Evolutionary conservation across 2,888 invertebrate species (phyloP).

Genomic region (Coelinius sp.): DNA sequence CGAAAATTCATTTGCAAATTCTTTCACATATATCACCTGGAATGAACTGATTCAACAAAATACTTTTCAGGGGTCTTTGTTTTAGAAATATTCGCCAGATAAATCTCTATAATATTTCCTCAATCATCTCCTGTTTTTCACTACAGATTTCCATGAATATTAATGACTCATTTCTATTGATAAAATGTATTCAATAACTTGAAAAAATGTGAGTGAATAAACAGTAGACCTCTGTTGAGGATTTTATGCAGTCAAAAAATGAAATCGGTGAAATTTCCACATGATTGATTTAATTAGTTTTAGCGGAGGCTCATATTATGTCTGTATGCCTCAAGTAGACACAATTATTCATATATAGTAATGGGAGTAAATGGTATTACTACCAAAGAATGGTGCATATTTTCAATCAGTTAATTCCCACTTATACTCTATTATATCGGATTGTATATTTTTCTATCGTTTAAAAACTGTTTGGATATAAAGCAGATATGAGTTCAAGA

Average conservation of each 20-base stretch:
- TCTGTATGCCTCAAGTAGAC: neutral
- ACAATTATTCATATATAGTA: too few species aligned
- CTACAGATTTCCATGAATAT: neutral
- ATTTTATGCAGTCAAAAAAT: neutral
- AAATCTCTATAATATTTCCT: too few species aligned
- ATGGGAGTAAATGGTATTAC: too few species aligned
- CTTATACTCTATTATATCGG: neutral
- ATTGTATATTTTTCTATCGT: neutral
- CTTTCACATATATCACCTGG: too few species aligned
- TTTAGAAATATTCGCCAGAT: too few species aligned
- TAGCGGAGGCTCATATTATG: neutral
- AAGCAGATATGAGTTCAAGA: conserved; percentile 19
- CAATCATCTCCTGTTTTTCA: too few species aligned
- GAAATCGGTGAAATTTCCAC: neutral
- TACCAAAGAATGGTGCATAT: too few species aligned
- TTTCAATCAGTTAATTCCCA: too few species aligned
- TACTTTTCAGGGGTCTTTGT: too few species aligned
- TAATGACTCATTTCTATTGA: neutral
- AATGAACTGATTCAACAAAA: too few species aligned
- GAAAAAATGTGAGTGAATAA: neutral
- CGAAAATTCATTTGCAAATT: too few species aligned
- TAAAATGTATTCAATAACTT: neutral
- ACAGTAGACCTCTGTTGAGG: conserved; percentile 15
- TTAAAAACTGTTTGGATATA: neutral
- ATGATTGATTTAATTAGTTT: neutral